Percentiles rank a stretch among this genome's conserved stretches.
Conservation (phyloP, 2,888 invertebrate genomes). For the Chloroclystis v-ata region DNA sequence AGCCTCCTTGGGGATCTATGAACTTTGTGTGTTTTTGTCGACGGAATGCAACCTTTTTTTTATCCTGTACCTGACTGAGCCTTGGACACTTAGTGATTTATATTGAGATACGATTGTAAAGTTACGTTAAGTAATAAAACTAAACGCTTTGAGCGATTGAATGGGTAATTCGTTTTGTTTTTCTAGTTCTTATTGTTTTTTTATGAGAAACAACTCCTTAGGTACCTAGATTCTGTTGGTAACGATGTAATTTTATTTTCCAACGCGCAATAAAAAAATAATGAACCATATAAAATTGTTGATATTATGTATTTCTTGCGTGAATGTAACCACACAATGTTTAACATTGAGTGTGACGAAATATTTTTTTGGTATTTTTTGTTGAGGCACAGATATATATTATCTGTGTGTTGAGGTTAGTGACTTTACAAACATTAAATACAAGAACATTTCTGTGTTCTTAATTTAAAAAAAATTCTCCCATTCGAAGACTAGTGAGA, state of each 20-base stretch:
- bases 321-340: too few relatives aligned
- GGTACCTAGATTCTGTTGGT: neutral
- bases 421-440: too few relatives aligned
- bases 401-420: too few relatives aligned
- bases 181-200: slow-evolving; percentile 1
- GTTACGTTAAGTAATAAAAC: slow-evolving; percentile 14
- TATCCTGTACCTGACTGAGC: slow-evolving; percentile 33
- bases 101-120: slow-evolving; percentile 9
- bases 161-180: slow-evolving; percentile 16
- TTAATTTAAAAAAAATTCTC: too few relatives aligned
- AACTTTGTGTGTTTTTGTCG: slow-evolving; percentile 56
- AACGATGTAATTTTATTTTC: neutral
- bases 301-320: neutral
- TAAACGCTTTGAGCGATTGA: slow-evolving; percentile 16
- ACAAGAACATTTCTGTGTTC: too few relatives aligned
- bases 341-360: too few relatives aligned
- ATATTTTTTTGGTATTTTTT: too few relatives aligned
- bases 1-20: slow-evolving; percentile 61
- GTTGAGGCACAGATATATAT: too few relatives aligned
- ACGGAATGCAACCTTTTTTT: slow-evolving; percentile 43
- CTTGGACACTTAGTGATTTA: slow-evolving; percentile 24
- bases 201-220: neutral
- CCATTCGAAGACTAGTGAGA: too few relatives aligned
- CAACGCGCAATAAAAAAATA: neutral
- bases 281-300: neutral